Evolutionary conservation across 2,888 invertebrate genomes (phyloP).

Genomic region (Conops quadrifasciatus): DNA sequence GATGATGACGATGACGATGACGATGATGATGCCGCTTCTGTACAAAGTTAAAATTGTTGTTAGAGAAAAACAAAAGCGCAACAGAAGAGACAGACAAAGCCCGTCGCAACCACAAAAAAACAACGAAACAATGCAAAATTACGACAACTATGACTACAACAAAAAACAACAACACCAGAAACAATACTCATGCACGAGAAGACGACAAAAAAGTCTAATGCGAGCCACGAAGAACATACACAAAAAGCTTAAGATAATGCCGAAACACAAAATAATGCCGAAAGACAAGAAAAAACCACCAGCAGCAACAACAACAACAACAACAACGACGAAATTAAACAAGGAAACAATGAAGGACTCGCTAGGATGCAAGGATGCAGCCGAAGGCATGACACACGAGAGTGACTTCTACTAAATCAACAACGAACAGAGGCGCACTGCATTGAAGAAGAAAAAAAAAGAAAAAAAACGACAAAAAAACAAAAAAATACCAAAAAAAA

Average conservation of each 20-base stretch:
- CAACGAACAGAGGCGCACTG: neutral
- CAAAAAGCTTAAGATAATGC: neutral
- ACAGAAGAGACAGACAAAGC: neutral
- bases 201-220: neutral
- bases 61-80: neutral
- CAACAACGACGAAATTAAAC: neutral
- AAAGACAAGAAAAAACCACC: too few relatives aligned
- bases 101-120: neutral
- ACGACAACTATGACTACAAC: constrained; percentile 2
- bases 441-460: neutral
- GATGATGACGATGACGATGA: neutral
- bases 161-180: neutral
- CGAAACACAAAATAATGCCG: too few relatives aligned
- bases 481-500: neutral
- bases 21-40: too few relatives aligned
- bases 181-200: neutral
- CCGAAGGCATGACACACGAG: neutral
- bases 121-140: neutral
- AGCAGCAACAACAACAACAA: neutral
- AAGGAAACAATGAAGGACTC: neutral
- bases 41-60: too few relatives aligned
- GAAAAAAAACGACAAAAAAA: neutral
- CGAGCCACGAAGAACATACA: neutral
- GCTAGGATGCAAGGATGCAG: constrained; percentile 4
- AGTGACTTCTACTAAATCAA: neutral